Base-by-base conservation (phyloP, 2,888 invertebrate species). In the Archips xylosteana region DNA sequence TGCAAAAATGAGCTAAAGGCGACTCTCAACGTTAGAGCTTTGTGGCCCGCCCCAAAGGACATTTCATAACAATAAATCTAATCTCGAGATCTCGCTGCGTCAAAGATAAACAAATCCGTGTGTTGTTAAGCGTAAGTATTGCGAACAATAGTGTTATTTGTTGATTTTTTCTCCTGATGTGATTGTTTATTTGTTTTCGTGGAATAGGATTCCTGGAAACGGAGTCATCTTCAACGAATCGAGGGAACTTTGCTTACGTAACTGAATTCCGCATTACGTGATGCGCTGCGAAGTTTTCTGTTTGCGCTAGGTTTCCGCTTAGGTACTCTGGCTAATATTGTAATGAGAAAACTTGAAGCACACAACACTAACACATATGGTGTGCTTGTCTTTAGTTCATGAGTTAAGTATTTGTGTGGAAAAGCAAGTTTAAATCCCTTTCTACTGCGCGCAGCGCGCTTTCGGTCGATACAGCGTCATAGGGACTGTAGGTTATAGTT, bases 21-120 rank as follows among this genome's bases (percentile, higher is more conserved):
- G 8, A 9, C 23, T 54, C 54, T 15, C 3, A 23, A 15, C 54
- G 8, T 8, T 23, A 54, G 8, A 8, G 9, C 23, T 23, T 23
- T 5, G 23, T 9, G 15, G 54, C 2, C 54, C 23, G 9, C 63
- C 47, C 47, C 13, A 32, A 32, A 47, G 36, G 49, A 65, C 34
- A 51, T 49, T 65, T 51, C 36, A 65, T 65, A 65, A 39, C 36
- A 49, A 65, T 65, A 65, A 65, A 65, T 65, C 65, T 51, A 65
- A 65, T 65, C 49, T 51, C 3, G n/a, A 34, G 65, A 51, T 65
- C 36, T 36, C 6, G 51, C 49, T 36, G 49, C 36, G 34, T 36
- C 63, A 51, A 49, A 15, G 49, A 51, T 65, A 65, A 49, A 51
- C 65, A 65, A 65, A 65, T 65, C n/a, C 36, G 36, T 36, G 51